Evolutionary conservation across 2,888 invertebrate genomes (phyloP).

Genomic region (Drosophila paranaensis): DNA sequence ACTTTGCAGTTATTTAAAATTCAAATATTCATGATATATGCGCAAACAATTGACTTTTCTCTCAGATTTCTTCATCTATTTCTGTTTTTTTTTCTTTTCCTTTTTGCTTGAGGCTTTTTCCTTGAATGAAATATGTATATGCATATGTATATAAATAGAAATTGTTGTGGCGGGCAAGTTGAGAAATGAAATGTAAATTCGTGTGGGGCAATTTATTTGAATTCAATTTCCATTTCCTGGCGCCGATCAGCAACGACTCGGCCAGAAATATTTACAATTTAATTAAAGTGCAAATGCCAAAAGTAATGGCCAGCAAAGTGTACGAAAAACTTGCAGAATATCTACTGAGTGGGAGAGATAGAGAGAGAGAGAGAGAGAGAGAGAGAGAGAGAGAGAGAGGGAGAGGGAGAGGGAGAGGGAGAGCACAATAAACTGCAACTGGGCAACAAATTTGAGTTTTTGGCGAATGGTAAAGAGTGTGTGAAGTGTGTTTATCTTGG

Average conservation of each 20-base stretch:
- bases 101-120: not conserved
- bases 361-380: not conserved
- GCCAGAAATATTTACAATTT: conserved; percentile 73
- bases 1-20: conserved; percentile 32
- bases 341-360: not conserved
- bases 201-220: conserved; percentile 51
- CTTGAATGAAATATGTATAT: not conserved
- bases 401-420: not conserved
- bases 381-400: not conserved
- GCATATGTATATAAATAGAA: conserved; percentile 17
- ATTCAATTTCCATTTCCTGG: conserved; percentile 49
- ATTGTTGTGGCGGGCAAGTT: conserved; percentile 21
- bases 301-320: conserved; percentile 50
- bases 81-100: too few species aligned
- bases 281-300: conserved; percentile 70
- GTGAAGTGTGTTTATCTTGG: conserved; percentile 47
- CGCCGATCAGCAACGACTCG: conserved; percentile 30
- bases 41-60: conserved; percentile 15
- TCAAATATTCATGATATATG: conserved; percentile 17
- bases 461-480: not conserved
- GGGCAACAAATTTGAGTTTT: conserved; percentile 9
- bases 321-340: conserved; percentile 10
- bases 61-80: not conserved
- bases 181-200: conserved; percentile 48
- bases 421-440: conserved; percentile 25